Evolutionary conservation across 2,888 invertebrate genomes (phyloP), one percentile per base, ranked within the genome.

Genomic region (Tachystola acroxantha): DNA sequence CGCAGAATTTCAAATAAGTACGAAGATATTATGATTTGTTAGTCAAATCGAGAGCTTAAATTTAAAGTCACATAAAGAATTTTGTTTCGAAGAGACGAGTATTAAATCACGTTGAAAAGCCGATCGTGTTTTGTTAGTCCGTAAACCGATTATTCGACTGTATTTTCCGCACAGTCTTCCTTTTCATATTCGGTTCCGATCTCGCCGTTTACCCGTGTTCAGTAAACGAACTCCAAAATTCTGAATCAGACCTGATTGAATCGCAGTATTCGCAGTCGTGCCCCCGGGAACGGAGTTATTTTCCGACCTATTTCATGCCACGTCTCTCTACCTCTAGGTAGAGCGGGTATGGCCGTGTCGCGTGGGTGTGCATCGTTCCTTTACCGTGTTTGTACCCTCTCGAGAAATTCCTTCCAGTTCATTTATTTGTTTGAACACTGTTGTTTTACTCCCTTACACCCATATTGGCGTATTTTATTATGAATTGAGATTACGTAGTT

Each of bases 211-310:
- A 63, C 65, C 59, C 62, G 57, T 57, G 66, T 67, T 75, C 68
- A 59, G 79, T 81, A 82, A 82, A 82, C 80, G 78, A 80, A 84
- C 82, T 79, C 75, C 77, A 64, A 82, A 81, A 78, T 77, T 77
- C 73, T 79, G 81, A 81, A 82, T 82, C 76, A 70, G 71, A 71
- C 65, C 76, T 81, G 84, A 86, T 86, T 86, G 85, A 82, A 84
- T 82, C 80, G 70, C 27, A 27, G 69, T 60, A 82, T 82, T 82
- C 80, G 70, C 27, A 27, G 69, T 60, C 64, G 63, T 64, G 78
- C 84, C 81, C 78, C 62, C 64, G 81, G 81, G 81, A 77, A 73
- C 64, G 63, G 67, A 74, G 76, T 78, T 80, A 80, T 82, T 84
- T 84, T 79, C 81, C 82, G 68, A 79, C 71, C 79, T 81, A 81